These are phyloP conservation scores for Cordylochernes scorpioides DNA, from an alignment of 2,888 invertebrate species.

Conservation along the genomic window DNA sequence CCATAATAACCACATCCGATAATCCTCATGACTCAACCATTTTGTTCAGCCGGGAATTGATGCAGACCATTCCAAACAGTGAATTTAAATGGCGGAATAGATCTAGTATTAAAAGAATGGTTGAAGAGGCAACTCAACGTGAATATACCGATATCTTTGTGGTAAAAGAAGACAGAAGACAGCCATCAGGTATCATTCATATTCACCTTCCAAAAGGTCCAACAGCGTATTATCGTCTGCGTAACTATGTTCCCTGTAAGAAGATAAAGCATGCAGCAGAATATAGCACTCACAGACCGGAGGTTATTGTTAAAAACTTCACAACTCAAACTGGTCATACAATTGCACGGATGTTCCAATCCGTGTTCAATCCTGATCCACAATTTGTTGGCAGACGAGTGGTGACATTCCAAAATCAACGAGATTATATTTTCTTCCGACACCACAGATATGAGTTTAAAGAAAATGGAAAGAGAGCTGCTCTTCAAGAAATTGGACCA, in stretches of 20 bases:
- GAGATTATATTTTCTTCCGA: constrained; percentile 93
- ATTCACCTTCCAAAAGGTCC: constrained; percentile 89
- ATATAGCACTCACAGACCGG: constrained; percentile 52
- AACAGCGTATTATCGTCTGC: constrained; percentile 79
- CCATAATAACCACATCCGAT: constrained; percentile 79
- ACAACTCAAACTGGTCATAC: constrained; percentile 71
- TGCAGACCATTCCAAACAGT: constrained; percentile 72
- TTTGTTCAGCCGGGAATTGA: constrained; percentile 71
- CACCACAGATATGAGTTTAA: constrained; percentile 86
- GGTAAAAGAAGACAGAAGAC: constrained; percentile 74
- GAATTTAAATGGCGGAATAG: constrained; percentile 57
- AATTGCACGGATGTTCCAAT: constrained; percentile 69
- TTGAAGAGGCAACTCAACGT: constrained; percentile 47
- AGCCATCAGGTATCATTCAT: constrained; percentile 65
- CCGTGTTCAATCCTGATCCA: constrained; percentile 81
- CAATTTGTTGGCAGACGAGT: constrained; percentile 75
- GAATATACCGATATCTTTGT: constrained; percentile 63
- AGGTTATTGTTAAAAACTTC: constrained; percentile 85
- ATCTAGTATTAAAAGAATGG: constrained; percentile 71
- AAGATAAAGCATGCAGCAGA: constrained; percentile 31
- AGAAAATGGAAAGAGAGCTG: constrained; percentile 33
- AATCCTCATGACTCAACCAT: constrained; percentile 65
- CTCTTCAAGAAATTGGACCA: constrained; percentile 80
- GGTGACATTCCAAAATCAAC: constrained; percentile 93
- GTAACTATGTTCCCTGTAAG: constrained; percentile 65